Percentiles rank a stretch among this genome's conserved stretches.
Conservation (phyloP, 2,797 vertebrate species). For the Lithobates pipiens region DNA sequence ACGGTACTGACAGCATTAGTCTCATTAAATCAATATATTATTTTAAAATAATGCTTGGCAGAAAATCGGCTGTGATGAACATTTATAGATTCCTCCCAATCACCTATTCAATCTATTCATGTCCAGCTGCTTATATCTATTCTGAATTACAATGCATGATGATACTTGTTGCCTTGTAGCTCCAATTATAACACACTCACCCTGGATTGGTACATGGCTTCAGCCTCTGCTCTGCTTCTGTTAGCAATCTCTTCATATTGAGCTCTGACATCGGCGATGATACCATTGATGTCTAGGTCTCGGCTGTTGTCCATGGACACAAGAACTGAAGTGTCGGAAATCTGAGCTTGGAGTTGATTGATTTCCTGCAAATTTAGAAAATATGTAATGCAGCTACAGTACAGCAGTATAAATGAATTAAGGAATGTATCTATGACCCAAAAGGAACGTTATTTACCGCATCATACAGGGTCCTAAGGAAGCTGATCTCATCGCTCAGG, state of each 20-base stretch:
- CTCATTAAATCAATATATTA: no score
- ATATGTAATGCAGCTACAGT: neutral
- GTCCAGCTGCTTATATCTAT: no score
- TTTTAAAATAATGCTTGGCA: no score
- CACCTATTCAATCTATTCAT: no score
- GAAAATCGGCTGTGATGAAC: no score
- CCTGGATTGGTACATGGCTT: conserved; percentile 84
- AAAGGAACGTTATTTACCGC: conserved; percentile 68
- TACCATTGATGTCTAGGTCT: conserved; percentile 80
- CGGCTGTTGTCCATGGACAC: conserved; percentile 87
- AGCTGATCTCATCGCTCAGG: conserved; percentile 84
- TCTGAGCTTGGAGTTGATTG: conserved; percentile 77
- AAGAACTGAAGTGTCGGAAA: conserved; percentile 83
- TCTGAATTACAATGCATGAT: no score
- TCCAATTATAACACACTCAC: conserved; percentile 64
- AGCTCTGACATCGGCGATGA: conserved; percentile 84
- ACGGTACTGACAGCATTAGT: no score
- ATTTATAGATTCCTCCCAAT: no score
- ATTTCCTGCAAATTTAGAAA: conserved; percentile 76
- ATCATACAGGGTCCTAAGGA: conserved; percentile 83
- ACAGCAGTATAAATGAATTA: neutral
- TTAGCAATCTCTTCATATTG: conserved; percentile 86
- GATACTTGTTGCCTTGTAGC: neutral
- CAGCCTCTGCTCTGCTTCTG: conserved; percentile 81
- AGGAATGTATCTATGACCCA: neutral